Percentiles rank a stretch among this genome's conserved stretches.
These are phyloP conservation scores for Sebastes diploproa DNA, from an alignment of 2,797 vertebrate species.

Conservation along the genomic window DNA sequence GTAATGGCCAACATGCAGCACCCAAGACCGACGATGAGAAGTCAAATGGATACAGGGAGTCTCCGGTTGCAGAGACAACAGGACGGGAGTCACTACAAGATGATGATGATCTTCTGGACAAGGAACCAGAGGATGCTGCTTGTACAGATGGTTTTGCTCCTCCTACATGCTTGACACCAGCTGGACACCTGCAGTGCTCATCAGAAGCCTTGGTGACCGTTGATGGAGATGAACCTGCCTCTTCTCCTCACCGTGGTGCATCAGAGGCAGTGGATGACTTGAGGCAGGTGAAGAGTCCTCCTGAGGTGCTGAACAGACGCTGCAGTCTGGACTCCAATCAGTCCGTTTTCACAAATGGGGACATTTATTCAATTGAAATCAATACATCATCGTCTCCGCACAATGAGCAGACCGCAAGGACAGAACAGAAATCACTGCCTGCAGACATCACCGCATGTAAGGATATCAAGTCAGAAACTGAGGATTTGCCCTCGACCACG, in stretches of 20 bases:
- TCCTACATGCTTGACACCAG: neutral
- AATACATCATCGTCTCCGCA: neutral
- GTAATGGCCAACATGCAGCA: slow-evolving; percentile 8
- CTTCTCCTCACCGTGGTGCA: neutral
- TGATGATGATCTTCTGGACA: neutral
- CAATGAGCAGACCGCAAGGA: neutral
- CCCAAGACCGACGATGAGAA: neutral
- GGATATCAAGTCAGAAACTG: neutral
- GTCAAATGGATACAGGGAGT: slow-evolving; percentile 5
- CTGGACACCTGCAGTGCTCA: neutral
- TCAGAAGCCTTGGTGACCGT: neutral
- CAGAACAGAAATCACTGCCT: neutral
- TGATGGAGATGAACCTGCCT: neutral
- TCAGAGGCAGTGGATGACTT: neutral
- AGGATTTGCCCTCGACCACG: neutral
- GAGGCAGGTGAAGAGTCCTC: neutral
- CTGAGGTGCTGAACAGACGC: neutral
- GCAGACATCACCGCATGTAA: neutral
- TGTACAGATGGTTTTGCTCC: neutral
- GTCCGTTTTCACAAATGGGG: neutral
- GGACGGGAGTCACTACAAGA: neutral
- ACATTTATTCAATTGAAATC: neutral
- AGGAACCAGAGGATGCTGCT: neutral
- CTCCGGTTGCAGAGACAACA: neutral
- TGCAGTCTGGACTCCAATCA: slow-evolving; percentile 8